Evolutionary conservation across 2,888 invertebrate genomes (phyloP), one percentile per base, ranked within the genome.

Genomic region (Tetragonisca angustula): DNA sequence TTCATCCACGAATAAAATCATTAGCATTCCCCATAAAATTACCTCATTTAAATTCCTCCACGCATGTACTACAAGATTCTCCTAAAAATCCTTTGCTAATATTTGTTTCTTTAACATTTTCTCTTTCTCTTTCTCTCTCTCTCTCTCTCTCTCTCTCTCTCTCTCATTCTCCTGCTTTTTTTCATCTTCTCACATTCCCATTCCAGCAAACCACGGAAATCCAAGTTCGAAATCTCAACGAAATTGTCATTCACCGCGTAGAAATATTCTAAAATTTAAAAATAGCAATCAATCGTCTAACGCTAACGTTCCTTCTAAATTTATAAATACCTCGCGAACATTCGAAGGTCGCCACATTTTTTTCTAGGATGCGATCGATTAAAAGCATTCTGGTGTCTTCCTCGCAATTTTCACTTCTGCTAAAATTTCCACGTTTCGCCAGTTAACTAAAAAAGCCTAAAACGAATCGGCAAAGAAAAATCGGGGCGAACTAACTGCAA

Each of bases 1-100:
- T 56, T 62, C 68, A 15, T 21, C 27, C 59, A 32, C 43, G 69
- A 82, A 70, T 83, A 83, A 83, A 82, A 82, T 78, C 77, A 70
- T 78, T 77, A 65, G 61, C 77, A 74, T 73, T 54, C 13, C 73
- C 56, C 69, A 32, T 64, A 64, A 83, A 67, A 81, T 74, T 71
- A 65, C 49, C 54, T 52, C 62, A 11, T 72, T 67, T 76, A 65
- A 70, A 75, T 80, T 67, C 65, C 43, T 21, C 59, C 68, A 50
- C 62, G 54, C 71, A 13, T 24, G 78, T 27, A 56, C 54, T 59
- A 64, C 36, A 49, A 82, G 65, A 65, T 52, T 62, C 32, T 19
- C 32, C 49, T 54, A 56, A 49, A 61, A 27, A 49, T 32, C 64
- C 62, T 19, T 19, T n/a, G 19, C 50, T 36, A 67, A 50, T 67